Evolutionary conservation across 2,797 vertebrate genomes (phyloP).

Genomic region (Coregonus ussuriensis): DNA sequence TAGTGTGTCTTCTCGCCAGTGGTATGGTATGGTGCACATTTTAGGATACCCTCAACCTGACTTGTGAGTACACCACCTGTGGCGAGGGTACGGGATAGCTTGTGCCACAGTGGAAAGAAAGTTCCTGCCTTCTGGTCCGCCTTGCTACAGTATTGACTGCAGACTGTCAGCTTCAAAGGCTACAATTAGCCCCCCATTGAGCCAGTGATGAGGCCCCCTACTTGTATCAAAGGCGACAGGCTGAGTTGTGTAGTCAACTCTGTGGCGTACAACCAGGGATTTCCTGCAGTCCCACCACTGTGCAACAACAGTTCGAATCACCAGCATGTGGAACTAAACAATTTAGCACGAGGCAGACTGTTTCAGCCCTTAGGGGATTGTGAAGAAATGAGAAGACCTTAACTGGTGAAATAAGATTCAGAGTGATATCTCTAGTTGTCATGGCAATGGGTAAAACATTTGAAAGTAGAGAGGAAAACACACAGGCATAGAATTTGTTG

Average conservation of each 20-base stretch:
- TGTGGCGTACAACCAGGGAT: not conserved
- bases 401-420: not conserved
- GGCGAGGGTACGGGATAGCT: not conserved
- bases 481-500: not conserved
- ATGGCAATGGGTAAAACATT: not conserved
- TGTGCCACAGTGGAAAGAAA: not conserved
- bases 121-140: not conserved
- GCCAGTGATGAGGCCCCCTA: constrained; percentile 3
- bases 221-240: not conserved
- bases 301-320: not conserved
- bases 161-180: not conserved
- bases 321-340: not conserved
- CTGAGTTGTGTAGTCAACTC: not conserved
- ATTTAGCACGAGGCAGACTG: not conserved
- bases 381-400: not conserved
- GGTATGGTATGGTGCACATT: not conserved
- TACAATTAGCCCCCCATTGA: constrained; percentile 9
- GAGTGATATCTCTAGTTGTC: not conserved
- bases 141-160: not conserved
- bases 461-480: not conserved
- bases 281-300: not conserved
- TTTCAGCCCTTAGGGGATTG: not conserved
- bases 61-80: too few species aligned
- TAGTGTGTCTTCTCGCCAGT: too few species aligned
- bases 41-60: too few species aligned